phyloP scores from a whole-genome alignment of 2,797 vertebrate genomes.

The Sus cebifrons region DNA sequence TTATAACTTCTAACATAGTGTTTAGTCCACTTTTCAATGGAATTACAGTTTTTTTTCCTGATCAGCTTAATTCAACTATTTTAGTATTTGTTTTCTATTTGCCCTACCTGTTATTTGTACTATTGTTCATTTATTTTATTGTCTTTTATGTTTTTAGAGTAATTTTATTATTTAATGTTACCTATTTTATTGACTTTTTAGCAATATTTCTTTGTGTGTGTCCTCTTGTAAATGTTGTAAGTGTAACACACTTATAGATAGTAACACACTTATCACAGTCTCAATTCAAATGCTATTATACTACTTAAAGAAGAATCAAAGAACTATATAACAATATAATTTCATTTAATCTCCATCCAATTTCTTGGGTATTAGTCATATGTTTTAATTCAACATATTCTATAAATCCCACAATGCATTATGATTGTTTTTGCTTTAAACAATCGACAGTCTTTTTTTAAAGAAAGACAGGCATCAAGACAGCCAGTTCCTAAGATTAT shows the following conservation, averaged over 20 bases:
- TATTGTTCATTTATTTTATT: not conserved
- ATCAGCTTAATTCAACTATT: not conserved
- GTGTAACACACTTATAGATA: not conserved
- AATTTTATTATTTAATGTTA: not conserved
- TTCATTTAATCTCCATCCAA: not conserved
- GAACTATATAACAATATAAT: not conserved
- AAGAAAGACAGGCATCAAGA: not conserved
- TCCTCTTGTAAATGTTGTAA: not conserved
- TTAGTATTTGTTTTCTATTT: conserved; percentile 29
- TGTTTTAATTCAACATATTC: not conserved
- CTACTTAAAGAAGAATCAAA: not conserved
- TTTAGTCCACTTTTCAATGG: conserved; percentile 14
- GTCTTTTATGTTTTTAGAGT: not conserved
- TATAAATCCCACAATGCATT: not conserved
- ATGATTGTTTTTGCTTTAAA: conserved; percentile 7
- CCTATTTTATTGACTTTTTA: not conserved
- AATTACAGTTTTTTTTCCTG: conserved; percentile 40
- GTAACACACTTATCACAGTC: not conserved
- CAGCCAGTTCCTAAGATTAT: not conserved
- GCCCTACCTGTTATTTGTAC: not conserved
- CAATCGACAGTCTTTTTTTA: conserved; percentile 15
- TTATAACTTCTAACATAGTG: not conserved
- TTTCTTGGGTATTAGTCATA: not conserved
- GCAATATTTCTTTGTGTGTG: not conserved
- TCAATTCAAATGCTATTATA: not conserved